Evolutionary conservation across 2,888 invertebrate genomes (phyloP).

Genomic region (Tethea ocularis): DNA sequence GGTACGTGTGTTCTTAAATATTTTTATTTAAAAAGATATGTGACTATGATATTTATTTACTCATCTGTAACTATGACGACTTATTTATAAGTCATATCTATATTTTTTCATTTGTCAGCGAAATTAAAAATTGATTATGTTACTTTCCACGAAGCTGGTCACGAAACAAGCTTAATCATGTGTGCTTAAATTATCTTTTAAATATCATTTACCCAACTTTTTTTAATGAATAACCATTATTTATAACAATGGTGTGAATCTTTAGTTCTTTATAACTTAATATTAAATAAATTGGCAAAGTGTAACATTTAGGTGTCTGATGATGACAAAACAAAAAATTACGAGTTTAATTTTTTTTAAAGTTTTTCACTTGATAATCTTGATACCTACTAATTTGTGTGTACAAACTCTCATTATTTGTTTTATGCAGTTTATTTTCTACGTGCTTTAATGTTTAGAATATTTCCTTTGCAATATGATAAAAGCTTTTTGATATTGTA

Average conservation of each 20-base stretch:
- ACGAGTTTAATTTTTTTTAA: no score
- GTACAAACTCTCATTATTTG: neutral
- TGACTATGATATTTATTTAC: neutral
- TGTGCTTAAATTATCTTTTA: neutral
- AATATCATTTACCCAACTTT: neutral
- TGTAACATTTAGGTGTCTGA: no score
- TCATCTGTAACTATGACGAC: neutral
- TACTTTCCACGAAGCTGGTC: neutral
- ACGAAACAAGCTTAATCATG: neutral
- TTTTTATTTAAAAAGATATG: neutral
- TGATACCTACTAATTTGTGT: neutral
- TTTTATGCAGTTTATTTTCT: no score
- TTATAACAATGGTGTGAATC: neutral
- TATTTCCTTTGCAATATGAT: no score
- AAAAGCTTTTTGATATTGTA: no score
- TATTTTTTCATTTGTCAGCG: neutral
- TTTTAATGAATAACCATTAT: neutral
- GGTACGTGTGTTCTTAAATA: slow-evolving; percentile 16
- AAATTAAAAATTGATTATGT: neutral
- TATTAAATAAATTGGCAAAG: no score
- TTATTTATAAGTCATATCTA: neutral
- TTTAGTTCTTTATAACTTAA: neutral
- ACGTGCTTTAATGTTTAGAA: no score
- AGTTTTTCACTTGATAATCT: neutral
- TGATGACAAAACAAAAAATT: no score